A percentile compares a stretch with the other conserved stretches of the same genome.
Conservation (phyloP, 1,140 invertebrate species). For the Campoletis sonorensis region DNA sequence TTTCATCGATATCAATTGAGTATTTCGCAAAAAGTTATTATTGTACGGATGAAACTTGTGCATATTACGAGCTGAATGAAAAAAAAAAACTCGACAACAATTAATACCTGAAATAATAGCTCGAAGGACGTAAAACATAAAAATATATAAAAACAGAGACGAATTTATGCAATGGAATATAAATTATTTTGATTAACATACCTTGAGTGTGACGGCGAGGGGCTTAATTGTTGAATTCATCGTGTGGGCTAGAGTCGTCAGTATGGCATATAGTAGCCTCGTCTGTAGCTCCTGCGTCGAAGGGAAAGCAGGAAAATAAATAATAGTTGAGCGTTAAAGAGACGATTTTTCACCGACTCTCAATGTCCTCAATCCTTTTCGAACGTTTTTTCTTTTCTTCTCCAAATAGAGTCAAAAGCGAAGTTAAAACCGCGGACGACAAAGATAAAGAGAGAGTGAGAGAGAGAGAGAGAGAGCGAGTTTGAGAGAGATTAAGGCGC, state of each 20-base stretch:
- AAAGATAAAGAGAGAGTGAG: conserved; percentile 9
- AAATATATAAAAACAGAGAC: conserved; percentile 13
- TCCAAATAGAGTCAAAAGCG: conserved; percentile 45
- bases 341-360: conserved; percentile 31
- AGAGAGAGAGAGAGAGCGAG: too few relatives aligned
- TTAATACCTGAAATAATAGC: conserved; percentile 11
- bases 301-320: conserved; percentile 45
- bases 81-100: background rate
- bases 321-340: conserved; percentile 37
- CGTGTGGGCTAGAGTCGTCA: conserved; percentile 70
- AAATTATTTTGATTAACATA: conserved; percentile 63
- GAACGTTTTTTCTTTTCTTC: conserved; percentile 40
- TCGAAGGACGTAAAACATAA: conserved; percentile 11
- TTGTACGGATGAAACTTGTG: background rate
- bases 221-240: conserved; percentile 55
- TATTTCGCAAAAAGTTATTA: background rate
- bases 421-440: conserved; percentile 5
- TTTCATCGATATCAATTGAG: background rate
- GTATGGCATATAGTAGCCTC: conserved; percentile 76
- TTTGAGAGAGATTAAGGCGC: too few relatives aligned
- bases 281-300: conserved; percentile 71
- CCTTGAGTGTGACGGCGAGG: conserved; percentile 60
- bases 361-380: conserved; percentile 26
- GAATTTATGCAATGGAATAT: conserved; percentile 9
- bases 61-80: background rate